Evolutionary conservation across 1,140 invertebrate genomes (phyloP).

Genomic region (Camponotus pennsylvanicus): DNA sequence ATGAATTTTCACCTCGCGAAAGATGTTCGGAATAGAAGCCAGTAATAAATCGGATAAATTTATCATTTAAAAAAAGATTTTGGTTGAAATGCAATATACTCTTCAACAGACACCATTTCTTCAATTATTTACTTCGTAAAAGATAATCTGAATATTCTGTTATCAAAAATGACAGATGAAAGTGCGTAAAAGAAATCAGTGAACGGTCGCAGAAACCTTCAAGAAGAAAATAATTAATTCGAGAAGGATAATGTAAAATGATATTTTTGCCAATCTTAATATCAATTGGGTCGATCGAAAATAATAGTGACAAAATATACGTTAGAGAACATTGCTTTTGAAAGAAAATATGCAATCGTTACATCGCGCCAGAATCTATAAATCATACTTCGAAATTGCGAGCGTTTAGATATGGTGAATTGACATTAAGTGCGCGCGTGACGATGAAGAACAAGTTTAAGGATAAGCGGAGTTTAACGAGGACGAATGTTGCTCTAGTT

Average conservation of each 20-base stretch:
- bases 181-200: slow-evolving; percentile 35
- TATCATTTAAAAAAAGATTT: neutral
- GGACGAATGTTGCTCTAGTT: slow-evolving; percentile 11
- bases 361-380: neutral
- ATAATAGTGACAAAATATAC: slow-evolving; percentile 14
- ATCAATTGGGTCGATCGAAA: neutral
- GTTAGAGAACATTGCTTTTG: slow-evolving; percentile 2
- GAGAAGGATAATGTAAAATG: neutral
- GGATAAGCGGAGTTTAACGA: slow-evolving; percentile 24
- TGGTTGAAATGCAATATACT: neutral
- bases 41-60: neutral
- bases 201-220: neutral
- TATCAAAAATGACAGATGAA: slow-evolving; percentile 65
- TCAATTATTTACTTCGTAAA: slow-evolving; percentile 11
- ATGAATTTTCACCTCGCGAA: slow-evolving; percentile 15
- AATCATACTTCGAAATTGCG: neutral
- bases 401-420: neutral
- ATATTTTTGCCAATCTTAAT: neutral
- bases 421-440: neutral
- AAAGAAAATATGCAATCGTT: slow-evolving; percentile 14
- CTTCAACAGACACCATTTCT: neutral
- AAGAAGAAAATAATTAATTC: slow-evolving; percentile 17
- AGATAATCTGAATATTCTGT: slow-evolving; percentile 47
- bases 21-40: neutral
- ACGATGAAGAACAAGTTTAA: slow-evolving; percentile 29